Base-by-base conservation (phyloP, 2,888 invertebrate species). In the Cerceris rybyensis region DNA sequence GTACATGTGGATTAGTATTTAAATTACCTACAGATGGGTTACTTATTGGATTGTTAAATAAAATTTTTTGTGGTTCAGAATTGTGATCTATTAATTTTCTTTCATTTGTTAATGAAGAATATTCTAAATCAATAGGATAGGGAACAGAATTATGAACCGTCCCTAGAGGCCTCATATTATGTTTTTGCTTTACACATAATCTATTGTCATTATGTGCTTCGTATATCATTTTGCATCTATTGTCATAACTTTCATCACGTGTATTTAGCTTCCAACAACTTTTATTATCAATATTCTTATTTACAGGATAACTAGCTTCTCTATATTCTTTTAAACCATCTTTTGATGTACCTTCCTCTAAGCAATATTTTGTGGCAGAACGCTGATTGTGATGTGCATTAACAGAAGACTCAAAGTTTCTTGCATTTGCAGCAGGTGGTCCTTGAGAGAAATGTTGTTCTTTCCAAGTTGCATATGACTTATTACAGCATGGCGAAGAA, bases 401-500 rank as follows among this genome's bases (percentile, higher is more conserved):
- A 14, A 39, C 39, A 46, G 73, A 11, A 39, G 28, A 41, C 43
- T 6, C 16, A 8, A 1, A 55, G 41, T 66, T 52, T 41, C 52
- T 75, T 14, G 58, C 17, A 8, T 49, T 63, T 14, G 54, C 41
- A 13, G 64, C 49, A 13, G 28, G 17, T 2, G 60, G 28, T 60
- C 69, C 83, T n/a, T 55, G 39, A 55, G 80, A 77, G 61, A 81
- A 87, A 70, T 85, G 87, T n/a, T 87, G 83, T 52, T 88, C 86
- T 60, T 79, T 91, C 91, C 91, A 91, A 11, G 87, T 77, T 13
- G 90, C 88, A 50, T 90, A 91, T 0, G 89, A 86, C 64, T 83
- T 83, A 72, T 73, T 78, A 59, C 69, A 76, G 2, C 74, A 74
- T 7, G 70, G 42, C 14, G 82, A 54, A 0, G 82, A 80, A 43